Base-by-base conservation (phyloP, 1,140 invertebrate genomes). In the Spodoptera frugiperda region DNA sequence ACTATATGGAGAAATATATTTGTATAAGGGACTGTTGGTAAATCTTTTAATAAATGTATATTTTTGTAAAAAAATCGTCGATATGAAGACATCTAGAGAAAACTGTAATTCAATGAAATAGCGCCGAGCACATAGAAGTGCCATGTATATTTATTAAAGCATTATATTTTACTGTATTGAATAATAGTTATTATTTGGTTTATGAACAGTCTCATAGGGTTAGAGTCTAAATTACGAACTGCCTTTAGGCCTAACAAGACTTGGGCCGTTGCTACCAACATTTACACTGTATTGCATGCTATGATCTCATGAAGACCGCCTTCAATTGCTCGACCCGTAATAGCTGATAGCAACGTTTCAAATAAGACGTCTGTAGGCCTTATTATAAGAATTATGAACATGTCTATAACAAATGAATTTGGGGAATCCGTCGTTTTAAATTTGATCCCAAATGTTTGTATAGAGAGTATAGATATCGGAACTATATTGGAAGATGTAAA, bases 401-500 rank as follows among this genome's bases (percentile, higher is more conserved):
- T 44, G n/a, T 21, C 15, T 19, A n/a, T 9, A 4, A 14, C 9
- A 59, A 59, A 59, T 17, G 30, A 57, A 19, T 55, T 70, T 54
- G 67, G 49, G 25, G 33, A 21, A 71, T 71, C 51, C 49, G 68
- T 71, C 53, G 51, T 21, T n/a, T 55, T 46, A 10, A 71, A 71
- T 55, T 71, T 71, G 48, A 49, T 70, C 49, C 49, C 67, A 71
- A 53, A 17, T 25, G 10, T 53, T 21, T 49, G n/a, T 61, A 25
- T 15, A n/a, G 44, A 67, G 1, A 54, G 55, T 46, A 49, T 71
- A 65, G 49, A 48, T 73, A 53, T 73, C 51, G 57, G 21, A 57
- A 48, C 53, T 70, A 72, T 78, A 65, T 30, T 19, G 61, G 65
- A 51, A 71, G 39, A 44, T 67, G 70, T 63, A 19, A 74, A 73